Evolutionary conservation across 2,888 invertebrate genomes (phyloP), one percentile per base, ranked within the genome.

Genomic region (Dimorphilus gyrociliatus): DNA sequence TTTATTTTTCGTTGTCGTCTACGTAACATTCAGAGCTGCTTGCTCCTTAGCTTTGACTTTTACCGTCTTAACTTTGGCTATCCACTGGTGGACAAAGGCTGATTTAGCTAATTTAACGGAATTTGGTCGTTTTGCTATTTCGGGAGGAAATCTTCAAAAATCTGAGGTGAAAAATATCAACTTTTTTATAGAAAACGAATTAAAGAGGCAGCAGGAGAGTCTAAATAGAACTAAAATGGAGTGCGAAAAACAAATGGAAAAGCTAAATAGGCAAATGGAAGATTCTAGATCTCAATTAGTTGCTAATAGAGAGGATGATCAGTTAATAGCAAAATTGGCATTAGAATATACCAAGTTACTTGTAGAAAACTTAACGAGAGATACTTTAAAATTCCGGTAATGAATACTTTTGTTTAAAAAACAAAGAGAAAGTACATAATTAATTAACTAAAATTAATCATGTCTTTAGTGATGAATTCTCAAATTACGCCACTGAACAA

Each of bases 61-160:
- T 42, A 50, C 53, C 7, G 45, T 53, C 23, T 53, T 58, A 37
- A 44, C 48, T 36, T 45, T 48, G 13, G 39, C 56, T 15, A 46
- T 56, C 23, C 33, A 50, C 19, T 50, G 13, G 48, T 52, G 23
- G 45, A 50, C 12, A 58, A 55, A 38, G 49, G 50, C 56, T 55
- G 39, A 35, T 35, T 10, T 15, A n/a, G 2, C 15, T n/a, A n/a
- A n/a, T n/a, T 30, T 44, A 23, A 26, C 18, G 19, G 37, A 44
- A 36, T 44, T 39, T 25, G 17, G 25, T 7, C 39, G 43, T 26
- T 41, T 30, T 29, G 34, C 33, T 8, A 35, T 36, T 18, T 36
- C 42, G 6, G 40, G 38, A 10, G 37, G 32, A 21, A 39, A 39
- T 32, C 23, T 29, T 5, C 41, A 42, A 31, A 30, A 35, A 19